Conservation (phyloP, 2,888 invertebrate genomes). For the Trichogramma evanescens region DNA sequence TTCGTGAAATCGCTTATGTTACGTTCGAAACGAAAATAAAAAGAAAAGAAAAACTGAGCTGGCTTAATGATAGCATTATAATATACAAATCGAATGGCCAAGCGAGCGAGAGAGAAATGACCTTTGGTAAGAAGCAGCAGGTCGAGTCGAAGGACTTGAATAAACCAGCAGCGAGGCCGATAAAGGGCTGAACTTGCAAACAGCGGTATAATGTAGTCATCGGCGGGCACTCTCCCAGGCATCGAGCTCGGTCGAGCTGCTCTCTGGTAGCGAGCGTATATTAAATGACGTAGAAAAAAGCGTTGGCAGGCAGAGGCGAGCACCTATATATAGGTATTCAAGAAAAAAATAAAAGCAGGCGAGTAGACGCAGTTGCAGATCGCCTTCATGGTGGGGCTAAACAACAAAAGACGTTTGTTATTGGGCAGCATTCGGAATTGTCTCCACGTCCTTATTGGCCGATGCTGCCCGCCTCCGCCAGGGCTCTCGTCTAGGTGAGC, state of each 20-base stretch:
- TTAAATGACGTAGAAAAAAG: no score
- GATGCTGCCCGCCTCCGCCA: conserved; percentile 21
- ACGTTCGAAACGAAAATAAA: neutral
- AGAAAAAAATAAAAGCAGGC: conserved; percentile 28
- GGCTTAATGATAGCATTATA: neutral
- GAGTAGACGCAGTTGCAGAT: conserved; percentile 29
- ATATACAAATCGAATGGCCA: no score
- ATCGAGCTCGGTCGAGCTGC: no score
- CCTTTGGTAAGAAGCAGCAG: no score
- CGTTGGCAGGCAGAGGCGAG: no score
- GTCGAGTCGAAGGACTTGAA: no score
- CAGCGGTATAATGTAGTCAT: neutral
- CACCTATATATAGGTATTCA: neutral
- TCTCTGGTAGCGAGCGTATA: no score
- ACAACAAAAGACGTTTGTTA: conserved; percentile 49
- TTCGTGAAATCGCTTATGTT: no score
- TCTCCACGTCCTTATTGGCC: conserved; percentile 45
- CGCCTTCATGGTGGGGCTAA: conserved; percentile 37
- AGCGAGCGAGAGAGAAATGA: no score
- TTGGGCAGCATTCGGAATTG: conserved; percentile 47
- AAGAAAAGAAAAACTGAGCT: neutral
- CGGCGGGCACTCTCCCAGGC: no score
- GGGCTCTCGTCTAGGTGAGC: no score
- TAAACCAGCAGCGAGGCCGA: no score
- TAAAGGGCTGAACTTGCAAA: neutral